Conservation (phyloP, 2,113 vertebrate species). For the Oryctolagus cuniculus region DNA sequence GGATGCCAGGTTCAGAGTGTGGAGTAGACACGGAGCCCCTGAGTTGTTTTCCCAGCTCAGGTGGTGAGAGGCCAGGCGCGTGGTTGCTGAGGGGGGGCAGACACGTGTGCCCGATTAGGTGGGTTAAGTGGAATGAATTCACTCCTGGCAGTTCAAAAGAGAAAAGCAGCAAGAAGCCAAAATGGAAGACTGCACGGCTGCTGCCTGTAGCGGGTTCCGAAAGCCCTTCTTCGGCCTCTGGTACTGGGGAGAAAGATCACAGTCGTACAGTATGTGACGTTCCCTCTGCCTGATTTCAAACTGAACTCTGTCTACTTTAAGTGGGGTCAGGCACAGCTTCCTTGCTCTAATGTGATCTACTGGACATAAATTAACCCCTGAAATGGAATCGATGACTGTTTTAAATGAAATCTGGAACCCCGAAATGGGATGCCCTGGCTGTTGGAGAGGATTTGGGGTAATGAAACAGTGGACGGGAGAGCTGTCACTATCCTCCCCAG, state of each 20-base stretch:
- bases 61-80: conserved; percentile 10
- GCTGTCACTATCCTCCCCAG: too few relatives aligned
- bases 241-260: neutral
- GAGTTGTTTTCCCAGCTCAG: conserved; percentile 4
- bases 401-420: conserved; percentile 47
- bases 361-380: conserved; percentile 17
- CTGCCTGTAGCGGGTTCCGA: conserved; percentile 44
- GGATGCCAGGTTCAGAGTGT: neutral
- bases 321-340: neutral
- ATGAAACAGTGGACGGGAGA: too few relatives aligned
- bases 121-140: conserved; percentile 14
- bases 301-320: neutral
- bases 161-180: neutral
- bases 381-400: neutral
- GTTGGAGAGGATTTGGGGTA: too few relatives aligned
- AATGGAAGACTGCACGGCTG: neutral
- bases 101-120: conserved; percentile 57
- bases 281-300: neutral
- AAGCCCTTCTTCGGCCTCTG: neutral
- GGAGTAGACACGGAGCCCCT: neutral
- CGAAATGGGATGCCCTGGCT: neutral
- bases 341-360: neutral
- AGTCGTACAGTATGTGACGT: neutral
- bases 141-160: neutral
- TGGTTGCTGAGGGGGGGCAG: neutral